Evolutionary conservation across 2,113 vertebrate species (phyloP).

Genomic region (Edolisoma coerulescens): DNA sequence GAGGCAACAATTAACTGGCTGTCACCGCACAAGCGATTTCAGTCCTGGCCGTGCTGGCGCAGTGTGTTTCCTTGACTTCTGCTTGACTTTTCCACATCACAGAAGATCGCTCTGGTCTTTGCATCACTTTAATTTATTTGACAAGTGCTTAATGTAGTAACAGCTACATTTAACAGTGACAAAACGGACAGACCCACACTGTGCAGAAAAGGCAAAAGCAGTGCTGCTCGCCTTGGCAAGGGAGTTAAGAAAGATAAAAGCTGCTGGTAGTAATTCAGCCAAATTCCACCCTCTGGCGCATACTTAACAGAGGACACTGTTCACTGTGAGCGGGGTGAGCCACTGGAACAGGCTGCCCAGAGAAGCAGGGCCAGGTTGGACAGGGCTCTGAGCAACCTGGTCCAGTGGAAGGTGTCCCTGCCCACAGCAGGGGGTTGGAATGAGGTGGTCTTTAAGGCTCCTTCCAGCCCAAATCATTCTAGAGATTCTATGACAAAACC

Average conservation of each 20-base stretch:
- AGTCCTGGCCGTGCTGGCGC: background rate
- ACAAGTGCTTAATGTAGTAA: background rate
- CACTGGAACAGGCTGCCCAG: background rate
- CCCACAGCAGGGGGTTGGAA: background rate
- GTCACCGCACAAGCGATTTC: background rate
- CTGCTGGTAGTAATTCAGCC: background rate
- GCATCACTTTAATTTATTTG: background rate
- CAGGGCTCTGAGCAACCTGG: background rate
- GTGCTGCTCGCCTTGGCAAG: background rate
- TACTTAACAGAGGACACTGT: background rate
- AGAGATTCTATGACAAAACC: background rate
- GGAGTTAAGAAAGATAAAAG: background rate
- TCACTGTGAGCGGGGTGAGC: background rate
- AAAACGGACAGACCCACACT: background rate
- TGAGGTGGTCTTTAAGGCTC: background rate
- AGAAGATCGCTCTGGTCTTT: background rate
- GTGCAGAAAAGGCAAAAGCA: background rate
- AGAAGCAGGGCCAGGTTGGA: background rate
- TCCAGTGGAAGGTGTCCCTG: background rate
- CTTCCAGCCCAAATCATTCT: background rate
- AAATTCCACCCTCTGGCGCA: background rate
- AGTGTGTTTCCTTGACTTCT: background rate
- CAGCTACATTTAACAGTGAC: background rate
- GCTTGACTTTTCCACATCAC: background rate
- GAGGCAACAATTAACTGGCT: constrained; percentile 21